These are phyloP conservation scores for Trachops cirrhosus DNA, from an alignment of 2,797 vertebrate species.

Conservation along the genomic window DNA sequence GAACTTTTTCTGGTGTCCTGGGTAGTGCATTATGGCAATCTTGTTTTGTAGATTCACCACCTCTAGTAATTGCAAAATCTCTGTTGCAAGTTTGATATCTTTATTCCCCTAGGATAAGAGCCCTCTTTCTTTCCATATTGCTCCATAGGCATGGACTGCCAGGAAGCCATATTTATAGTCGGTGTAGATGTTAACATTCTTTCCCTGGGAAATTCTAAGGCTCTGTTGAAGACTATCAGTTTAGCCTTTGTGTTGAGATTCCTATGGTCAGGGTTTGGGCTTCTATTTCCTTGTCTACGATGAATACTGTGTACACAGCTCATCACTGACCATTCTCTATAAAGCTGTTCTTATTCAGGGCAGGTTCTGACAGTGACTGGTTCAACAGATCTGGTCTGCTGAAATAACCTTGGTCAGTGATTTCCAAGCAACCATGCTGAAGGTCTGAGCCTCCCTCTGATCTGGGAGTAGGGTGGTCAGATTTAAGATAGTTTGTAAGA, in stretches of 20 bases:
- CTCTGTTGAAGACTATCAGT: too few relatives aligned
- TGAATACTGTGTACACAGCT: background rate
- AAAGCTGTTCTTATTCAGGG: background rate
- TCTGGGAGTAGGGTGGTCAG: background rate
- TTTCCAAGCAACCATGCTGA: background rate
- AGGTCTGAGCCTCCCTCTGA: background rate
- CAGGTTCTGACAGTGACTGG: background rate
- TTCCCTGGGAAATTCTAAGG: too few relatives aligned
- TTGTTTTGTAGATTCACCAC: too few relatives aligned
- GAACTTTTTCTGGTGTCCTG: too few relatives aligned
- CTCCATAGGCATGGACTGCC: background rate
- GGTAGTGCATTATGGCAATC: too few relatives aligned
- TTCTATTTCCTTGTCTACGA: background rate
- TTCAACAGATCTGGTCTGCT: background rate
- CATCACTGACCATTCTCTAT: background rate
- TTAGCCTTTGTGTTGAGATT: too few relatives aligned
- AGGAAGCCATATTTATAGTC: background rate
- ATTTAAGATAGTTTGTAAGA: background rate
- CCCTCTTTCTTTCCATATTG: background rate
- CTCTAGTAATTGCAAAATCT: too few relatives aligned
- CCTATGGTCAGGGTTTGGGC: background rate
- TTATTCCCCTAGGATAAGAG: too few relatives aligned
- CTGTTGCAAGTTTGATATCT: too few relatives aligned
- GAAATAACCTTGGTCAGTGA: background rate
- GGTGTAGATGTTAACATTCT: background rate